These are phyloP conservation scores for Aphodius sticticus DNA, from an alignment of 2,888 invertebrate species.

Conservation along the genomic window DNA sequence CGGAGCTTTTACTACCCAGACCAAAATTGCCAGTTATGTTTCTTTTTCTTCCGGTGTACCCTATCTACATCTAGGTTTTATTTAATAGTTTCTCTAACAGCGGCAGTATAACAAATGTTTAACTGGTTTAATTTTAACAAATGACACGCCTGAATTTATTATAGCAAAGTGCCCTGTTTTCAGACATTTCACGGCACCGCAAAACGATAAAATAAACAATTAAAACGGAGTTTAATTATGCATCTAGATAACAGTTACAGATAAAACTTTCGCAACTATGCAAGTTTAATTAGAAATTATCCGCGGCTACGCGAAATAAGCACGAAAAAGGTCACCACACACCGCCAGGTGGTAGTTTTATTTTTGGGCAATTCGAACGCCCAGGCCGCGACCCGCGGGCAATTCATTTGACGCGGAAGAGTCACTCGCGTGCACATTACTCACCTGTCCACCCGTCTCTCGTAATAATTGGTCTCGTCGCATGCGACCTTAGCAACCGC, in stretches of 20 bases:
- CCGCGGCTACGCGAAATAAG: background rate
- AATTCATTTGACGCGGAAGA: background rate
- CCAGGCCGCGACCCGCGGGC: background rate
- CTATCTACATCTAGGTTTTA: background rate
- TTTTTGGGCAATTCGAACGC: background rate
- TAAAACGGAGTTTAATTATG: background rate
- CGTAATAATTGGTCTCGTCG: background rate
- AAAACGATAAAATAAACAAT: background rate
- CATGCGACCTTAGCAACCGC: background rate
- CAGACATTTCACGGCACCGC: background rate
- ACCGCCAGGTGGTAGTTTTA: background rate
- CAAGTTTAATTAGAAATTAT: background rate
- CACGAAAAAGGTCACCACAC: background rate
- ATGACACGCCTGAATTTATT: background rate
- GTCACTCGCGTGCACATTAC: too few species aligned
- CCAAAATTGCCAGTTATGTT: background rate
- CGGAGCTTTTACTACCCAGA: too few species aligned
- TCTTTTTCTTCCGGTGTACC: background rate
- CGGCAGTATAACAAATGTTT: background rate
- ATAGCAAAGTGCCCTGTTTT: background rate
- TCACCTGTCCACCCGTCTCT: background rate
- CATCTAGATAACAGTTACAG: background rate
- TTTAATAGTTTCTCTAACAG: background rate
- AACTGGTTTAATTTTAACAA: background rate
- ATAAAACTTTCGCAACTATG: background rate